Evolutionary conservation across 2,797 vertebrate genomes (phyloP), one percentile per base, ranked within the genome.

Genomic region (Percopsis omiscomaycus): DNA sequence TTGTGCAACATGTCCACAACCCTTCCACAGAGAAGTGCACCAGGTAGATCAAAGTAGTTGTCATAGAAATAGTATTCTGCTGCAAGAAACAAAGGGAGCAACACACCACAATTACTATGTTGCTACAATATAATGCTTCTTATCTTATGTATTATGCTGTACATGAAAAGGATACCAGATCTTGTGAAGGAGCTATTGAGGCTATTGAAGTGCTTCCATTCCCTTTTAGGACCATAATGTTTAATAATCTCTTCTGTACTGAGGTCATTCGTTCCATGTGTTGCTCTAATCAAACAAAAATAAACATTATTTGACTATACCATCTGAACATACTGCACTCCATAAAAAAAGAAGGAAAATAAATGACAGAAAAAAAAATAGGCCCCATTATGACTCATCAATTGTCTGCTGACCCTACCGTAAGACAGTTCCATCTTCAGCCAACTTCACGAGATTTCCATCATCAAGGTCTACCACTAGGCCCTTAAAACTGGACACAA

Each of bases 21-120:
- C 73, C 92, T 92, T 75, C 95, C 95, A 82, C 95, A 97, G 5
- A 98, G 92, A 51, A 98, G 92, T 55, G 95, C 95, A 73, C 95
- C 95, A 1, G 96, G 96, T 22, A 98, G 92, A 82, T 98, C 96
- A 91, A 98, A 98, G 85, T 97, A 97, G 89, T 98, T 98, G 89
- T 98, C 95, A 78, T 96, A 98, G 82, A 95, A 94, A 90, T 97
- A 98, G 81, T 96, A 97, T 87, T 97, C 97, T 74, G 95, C 96
- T 99, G 88, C 22, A 85, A 85, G 82, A 79, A 81, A 70, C 59
- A 37, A 72, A 69, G 48, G 67, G 15, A 61, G 37, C 5, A 64
- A 10, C 3, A 53, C n/a, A 22, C 22, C 1, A 6, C 14, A n/a
- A 52, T 3, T 27, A 27, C 27, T 8, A 15, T 15, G 16, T 16